These are phyloP conservation scores for Leucoraja ocellata DNA, from an alignment of 2,797 vertebrate genomes.

Conservation along the genomic window DNA sequence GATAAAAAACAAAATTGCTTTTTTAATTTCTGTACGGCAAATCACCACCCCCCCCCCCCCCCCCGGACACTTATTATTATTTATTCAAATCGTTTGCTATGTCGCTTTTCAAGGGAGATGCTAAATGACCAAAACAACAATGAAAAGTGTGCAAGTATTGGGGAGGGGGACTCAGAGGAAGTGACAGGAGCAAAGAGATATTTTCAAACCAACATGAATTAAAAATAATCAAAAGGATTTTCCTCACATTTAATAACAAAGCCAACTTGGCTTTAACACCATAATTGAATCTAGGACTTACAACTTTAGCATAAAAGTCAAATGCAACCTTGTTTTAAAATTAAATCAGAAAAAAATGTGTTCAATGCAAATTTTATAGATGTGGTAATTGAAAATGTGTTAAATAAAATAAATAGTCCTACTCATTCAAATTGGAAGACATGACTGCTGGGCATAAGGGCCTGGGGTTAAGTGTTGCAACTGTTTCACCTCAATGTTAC, in stretches of 20 bases:
- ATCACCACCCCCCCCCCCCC: too few relatives aligned
- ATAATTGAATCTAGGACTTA: neutral
- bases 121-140: neutral
- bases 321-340: neutral
- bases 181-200: neutral
- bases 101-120: too few relatives aligned
- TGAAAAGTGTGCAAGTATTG: neutral
- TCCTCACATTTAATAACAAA: neutral
- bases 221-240: neutral
- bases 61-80: too few relatives aligned
- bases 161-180: too few relatives aligned
- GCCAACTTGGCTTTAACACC: neutral
- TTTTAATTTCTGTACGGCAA: neutral
- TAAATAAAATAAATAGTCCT: neutral
- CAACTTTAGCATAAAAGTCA: neutral
- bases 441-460: neutral
- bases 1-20: neutral
- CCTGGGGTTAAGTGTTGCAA: neutral
- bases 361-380: neutral
- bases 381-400: neutral
- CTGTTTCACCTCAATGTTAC: neutral
- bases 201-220: neutral
- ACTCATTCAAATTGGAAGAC: neutral
- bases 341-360: neutral
- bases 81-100: too few relatives aligned